Evolutionary conservation across 2,888 invertebrate species (phyloP), one percentile per base, ranked within the genome.

Genomic region (Euzophera pinguis): DNA sequence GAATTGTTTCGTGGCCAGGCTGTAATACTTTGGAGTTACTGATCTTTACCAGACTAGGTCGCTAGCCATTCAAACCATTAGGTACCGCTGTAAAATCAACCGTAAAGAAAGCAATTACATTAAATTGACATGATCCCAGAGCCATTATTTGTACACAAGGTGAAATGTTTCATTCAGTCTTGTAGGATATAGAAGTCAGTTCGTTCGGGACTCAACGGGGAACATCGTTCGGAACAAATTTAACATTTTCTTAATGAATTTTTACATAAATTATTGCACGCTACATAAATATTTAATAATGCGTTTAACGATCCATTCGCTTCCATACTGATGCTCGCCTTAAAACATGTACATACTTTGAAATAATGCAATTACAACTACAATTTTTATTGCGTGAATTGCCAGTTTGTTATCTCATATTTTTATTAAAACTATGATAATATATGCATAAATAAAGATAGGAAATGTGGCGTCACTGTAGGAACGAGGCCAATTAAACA

Each of bases 191-290:
- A 70, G 67, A 73, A 78, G 77, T 74, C 76, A 71, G 73, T 73
- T 73, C 73, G 64, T 67, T 75, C 76, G 76, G 82, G 79, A 77
- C 81, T 78, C 75, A 69, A 64, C 66, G 71, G 76, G 69, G 67
- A 67, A 78, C 75, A 71, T 71, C 78, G 75, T 79, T 78, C 78
- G 76, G 78, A 82, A 83, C 78, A 75, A 66, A 67, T 76, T 78
- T 75, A 71, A 78, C 75, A 81, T 71, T 74, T 79, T 75, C 78
- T 72, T 78, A 78, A 75, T 78, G 78, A 76, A 72, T 78, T 76
- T 82, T 75, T 77, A 84, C 73, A 84, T 76, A 80, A 78, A 83
- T 86, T 89, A 89, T 89, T 89, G 88, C 89, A 89, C 88, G 67
- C 73, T 78, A 78, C 71, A 79, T 73, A 77, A 75, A 79, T 75